Base-by-base conservation (phyloP, 1,140 invertebrate genomes). In the Sitobion miscanthi region DNA sequence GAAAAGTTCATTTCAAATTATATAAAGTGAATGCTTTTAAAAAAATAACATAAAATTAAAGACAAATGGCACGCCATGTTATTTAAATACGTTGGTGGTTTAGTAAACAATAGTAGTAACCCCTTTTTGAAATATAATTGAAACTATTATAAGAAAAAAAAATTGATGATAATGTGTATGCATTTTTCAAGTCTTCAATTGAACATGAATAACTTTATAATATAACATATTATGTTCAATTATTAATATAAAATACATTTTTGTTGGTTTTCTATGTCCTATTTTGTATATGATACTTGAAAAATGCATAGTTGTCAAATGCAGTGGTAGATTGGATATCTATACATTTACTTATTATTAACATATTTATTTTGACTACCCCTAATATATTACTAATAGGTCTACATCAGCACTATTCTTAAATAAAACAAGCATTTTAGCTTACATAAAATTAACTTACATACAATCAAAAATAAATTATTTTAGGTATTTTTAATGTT, bases 381-480 rank as follows among this genome's bases (percentile, higher is more conserved):
- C 82, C 23, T 86, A 93, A 83, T 45, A 20, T 93, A 93, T 52
- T 77, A 86, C 91, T 93, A 93, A 86, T 93, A 93, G 91, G 91
- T 83, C 91, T 93, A 93, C 38, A 57, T 93, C 69, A 85, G 25
- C 89, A 85, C 82, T 85, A 93, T 92, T 83, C 47, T 92, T 85
- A 83, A 49, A 82, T 57, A 85, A 83, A 86, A 93, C 21, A 91
- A 91, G 62, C 87, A 90, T 42, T 38, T 11, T 30, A 90, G 21
- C 77, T 38, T 52, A 83, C n/a, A 85, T 83, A 83, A 30, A 54
- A 54, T 86, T 57, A 57, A 93, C 82, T 93, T 86, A 83, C 91
- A 85, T 42, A 86, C 14, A 93, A 93, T 93, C 82, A 93, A 93
- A 93, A 93, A 93, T 93, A 93, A 93, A 93, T 93, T 54, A 93